Evolutionary conservation across 2,888 invertebrate species (phyloP).

Genomic region (Megalurothrips usitatus): DNA sequence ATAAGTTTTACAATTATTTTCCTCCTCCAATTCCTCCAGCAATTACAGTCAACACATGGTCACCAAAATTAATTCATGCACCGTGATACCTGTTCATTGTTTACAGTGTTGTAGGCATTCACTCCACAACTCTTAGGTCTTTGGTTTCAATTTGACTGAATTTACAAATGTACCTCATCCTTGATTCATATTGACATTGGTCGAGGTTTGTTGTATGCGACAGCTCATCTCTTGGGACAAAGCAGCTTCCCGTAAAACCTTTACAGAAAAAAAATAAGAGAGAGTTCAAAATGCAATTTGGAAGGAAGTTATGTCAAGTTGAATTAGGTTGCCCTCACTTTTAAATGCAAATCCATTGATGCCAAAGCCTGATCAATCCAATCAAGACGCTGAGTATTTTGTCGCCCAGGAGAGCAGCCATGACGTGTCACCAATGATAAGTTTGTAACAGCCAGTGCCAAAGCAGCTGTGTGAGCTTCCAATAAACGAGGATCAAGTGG

Average conservation of each 20-base stretch:
- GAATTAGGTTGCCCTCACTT: conserved; percentile 45
- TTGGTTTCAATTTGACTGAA: no score
- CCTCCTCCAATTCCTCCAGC: background rate
- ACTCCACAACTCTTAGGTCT: no score
- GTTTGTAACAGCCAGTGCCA: conserved; percentile 63
- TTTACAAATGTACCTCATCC: background rate
- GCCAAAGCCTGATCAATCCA: conserved; percentile 61
- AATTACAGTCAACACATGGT: background rate
- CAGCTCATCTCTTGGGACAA: conserved; percentile 50
- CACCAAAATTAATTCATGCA: no score
- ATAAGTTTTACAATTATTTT: background rate
- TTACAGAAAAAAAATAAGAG: conserved; percentile 37
- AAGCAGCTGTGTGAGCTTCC: conserved; percentile 62
- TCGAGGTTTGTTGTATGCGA: conserved; percentile 43
- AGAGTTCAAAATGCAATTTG: no score
- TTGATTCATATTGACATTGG: background rate
- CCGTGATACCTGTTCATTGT: background rate
- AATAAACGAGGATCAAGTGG: conserved; percentile 63
- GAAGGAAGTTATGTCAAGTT: no score
- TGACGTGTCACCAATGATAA: conserved; percentile 61
- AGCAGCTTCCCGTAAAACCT: conserved; percentile 52
- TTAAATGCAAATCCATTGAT: conserved; percentile 61
- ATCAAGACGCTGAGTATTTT: conserved; percentile 46
- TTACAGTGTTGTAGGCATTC: background rate
- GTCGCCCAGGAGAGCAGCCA: conserved; percentile 51